These are phyloP conservation scores for Monarcha castaneiventris DNA, from an alignment of 2,113 vertebrate genomes.

Conservation along the genomic window DNA sequence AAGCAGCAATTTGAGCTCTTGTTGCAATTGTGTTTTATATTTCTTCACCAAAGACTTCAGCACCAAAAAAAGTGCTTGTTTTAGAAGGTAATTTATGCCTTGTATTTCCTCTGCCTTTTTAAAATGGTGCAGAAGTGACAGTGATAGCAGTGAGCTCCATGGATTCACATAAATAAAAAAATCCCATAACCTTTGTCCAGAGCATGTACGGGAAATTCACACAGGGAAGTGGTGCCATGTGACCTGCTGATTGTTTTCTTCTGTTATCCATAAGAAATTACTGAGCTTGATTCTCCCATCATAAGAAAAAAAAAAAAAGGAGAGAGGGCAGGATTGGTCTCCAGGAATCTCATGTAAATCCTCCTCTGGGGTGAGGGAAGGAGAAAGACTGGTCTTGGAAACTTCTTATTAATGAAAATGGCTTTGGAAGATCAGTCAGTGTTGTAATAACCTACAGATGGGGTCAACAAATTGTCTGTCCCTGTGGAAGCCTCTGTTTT, in stretches of 20 bases:
- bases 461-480: not conserved
- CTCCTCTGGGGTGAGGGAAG: not conserved
- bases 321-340: not conserved
- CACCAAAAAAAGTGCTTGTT: not conserved
- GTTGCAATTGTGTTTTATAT: constrained; percentile 21
- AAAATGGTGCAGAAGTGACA: not conserved
- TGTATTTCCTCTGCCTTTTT: constrained; percentile 22
- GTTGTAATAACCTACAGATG: not conserved
- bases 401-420: not conserved
- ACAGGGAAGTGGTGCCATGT: not conserved
- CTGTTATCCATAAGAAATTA: not conserved
- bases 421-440: not conserved
- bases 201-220: fast-evolving
- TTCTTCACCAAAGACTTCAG: not conserved
- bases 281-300: not conserved
- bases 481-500: not conserved
- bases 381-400: not conserved
- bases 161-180: not conserved
- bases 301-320: not conserved
- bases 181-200: not conserved
- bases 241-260: not conserved
- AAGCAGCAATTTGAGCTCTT: constrained; percentile 24
- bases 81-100: not conserved
- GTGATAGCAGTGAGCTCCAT: not conserved
- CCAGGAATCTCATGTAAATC: not conserved